Base-by-base conservation (phyloP, 2,797 vertebrate genomes). In the Ctenopoma multispine region DNA sequence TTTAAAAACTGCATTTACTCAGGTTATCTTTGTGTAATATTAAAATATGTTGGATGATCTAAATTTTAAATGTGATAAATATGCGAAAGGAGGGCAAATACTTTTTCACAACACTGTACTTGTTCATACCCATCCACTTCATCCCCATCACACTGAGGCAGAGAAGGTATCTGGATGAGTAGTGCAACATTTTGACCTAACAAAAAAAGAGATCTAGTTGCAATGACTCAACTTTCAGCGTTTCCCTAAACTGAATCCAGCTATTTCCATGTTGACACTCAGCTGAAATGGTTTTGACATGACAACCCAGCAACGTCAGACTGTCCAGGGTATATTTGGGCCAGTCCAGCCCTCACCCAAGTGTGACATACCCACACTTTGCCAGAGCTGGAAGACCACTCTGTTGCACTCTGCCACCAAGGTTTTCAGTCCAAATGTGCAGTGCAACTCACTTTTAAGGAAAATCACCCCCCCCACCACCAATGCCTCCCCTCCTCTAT, bases 271-370 rank as follows among this genome's bases (percentile, higher is more conserved):
- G 70, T 58, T 63, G 59, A 66, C 72, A 38, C 73, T 67, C 55
- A 48, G 68, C 71, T 51, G 44, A 75, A 72, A 60, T 70, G 69
- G 50, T 77, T 81, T 70, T 40, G 77, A 84, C 78, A 69, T 51
- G 80, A 69, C 47, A 50, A 48, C 58, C 79, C 73, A 15, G 68
- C 59, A 53, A 59, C 59, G 69, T 81, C 81, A 78, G 49, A 64
- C 60, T 43, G 71, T 77, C 71, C 75, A 50, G 81, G 87, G 83
- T 92, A 90, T 90, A 85, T 92, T 86, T 90, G 83, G 89, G 79
- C 85, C 87, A 76, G 82, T 55, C 66, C 76, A 66, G 69, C 10
- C 38, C 61, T 82, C 83, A 77, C 71, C 5, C 77, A 87, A 83
- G 84, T 90, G 88, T 85, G 78, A 90, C 80, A 89, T 90, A 71